phyloP scores from a whole-genome alignment of 1,140 invertebrate species.

The Microplitis mediator region DNA sequence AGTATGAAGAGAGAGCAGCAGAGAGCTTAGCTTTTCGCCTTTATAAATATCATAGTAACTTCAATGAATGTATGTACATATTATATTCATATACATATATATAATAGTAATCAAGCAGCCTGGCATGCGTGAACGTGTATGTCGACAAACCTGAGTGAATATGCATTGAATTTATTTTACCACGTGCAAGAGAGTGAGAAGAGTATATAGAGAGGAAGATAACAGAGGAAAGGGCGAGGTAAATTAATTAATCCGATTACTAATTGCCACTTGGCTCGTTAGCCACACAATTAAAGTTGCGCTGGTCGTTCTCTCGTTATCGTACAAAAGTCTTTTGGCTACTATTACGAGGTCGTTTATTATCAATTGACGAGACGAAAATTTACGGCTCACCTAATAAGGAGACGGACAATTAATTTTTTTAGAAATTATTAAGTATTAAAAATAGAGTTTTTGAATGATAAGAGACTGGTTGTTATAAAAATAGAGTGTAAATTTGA shows the following conservation, averaged over 20 bases:
- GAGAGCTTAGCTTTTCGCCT: too few relatives aligned
- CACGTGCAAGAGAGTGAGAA: background rate
- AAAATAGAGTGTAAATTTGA: background rate
- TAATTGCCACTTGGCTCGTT: constrained; percentile 35
- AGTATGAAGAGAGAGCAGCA: too few relatives aligned
- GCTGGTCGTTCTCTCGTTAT: constrained; percentile 22
- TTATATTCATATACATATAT: too few relatives aligned
- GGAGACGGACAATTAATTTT: background rate
- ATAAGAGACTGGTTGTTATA: background rate
- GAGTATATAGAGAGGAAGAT: background rate
- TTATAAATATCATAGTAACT: too few relatives aligned
- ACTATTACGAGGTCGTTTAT: background rate
- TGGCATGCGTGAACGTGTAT: background rate
- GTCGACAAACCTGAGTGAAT: background rate
- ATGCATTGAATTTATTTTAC: background rate
- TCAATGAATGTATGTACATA: too few relatives aligned
- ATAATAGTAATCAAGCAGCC: background rate
- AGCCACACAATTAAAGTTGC: constrained; percentile 31
- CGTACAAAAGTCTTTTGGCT: background rate
- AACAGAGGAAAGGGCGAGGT: background rate
- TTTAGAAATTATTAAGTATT: background rate
- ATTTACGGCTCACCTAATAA: background rate
- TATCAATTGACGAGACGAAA: background rate
- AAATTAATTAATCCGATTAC: constrained; percentile 38
- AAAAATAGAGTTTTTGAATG: background rate